Conservation (phyloP, 2,113 vertebrate species). For the Pelusios castaneus region DNA sequence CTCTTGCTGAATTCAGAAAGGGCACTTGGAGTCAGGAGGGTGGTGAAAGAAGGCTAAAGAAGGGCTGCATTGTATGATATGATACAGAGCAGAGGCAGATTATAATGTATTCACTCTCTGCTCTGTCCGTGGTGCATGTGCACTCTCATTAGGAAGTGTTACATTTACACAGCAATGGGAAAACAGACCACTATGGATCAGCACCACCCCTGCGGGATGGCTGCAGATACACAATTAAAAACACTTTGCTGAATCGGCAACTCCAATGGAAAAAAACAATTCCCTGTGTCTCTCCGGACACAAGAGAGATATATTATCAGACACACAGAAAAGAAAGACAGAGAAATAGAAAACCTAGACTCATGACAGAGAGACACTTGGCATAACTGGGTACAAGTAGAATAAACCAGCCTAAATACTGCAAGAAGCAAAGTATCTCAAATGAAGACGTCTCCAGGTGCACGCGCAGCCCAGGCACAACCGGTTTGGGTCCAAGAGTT, state of each 20-base stretch:
- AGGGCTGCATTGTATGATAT: rapidly evolving
- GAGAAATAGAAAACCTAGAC: rapidly evolving
- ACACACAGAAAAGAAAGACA: rapidly evolving
- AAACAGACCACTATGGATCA: rapidly evolving
- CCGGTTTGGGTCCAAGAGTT: rapidly evolving
- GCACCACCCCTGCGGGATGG: rapidly evolving
- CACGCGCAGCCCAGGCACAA: rapidly evolving
- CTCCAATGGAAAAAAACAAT: rapidly evolving
- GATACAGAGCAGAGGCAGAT: rapidly evolving
- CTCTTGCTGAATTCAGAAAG: background rate
- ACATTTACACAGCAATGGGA: rapidly evolving
- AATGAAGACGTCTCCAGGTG: rapidly evolving
- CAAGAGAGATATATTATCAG: background rate
- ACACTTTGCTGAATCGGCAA: rapidly evolving
- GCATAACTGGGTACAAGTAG: rapidly evolving
- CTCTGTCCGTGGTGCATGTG: background rate
- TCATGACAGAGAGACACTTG: rapidly evolving
- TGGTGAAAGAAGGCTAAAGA: background rate
- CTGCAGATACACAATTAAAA: rapidly evolving
- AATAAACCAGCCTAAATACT: rapidly evolving
- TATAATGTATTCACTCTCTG: rapidly evolving
- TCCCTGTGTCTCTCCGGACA: rapidly evolving
- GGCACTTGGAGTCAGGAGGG: background rate
- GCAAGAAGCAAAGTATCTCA: rapidly evolving
- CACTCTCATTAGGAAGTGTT: background rate